phyloP scores from a whole-genome alignment of 2,888 invertebrate species.

The Oxytorus armatus region DNA sequence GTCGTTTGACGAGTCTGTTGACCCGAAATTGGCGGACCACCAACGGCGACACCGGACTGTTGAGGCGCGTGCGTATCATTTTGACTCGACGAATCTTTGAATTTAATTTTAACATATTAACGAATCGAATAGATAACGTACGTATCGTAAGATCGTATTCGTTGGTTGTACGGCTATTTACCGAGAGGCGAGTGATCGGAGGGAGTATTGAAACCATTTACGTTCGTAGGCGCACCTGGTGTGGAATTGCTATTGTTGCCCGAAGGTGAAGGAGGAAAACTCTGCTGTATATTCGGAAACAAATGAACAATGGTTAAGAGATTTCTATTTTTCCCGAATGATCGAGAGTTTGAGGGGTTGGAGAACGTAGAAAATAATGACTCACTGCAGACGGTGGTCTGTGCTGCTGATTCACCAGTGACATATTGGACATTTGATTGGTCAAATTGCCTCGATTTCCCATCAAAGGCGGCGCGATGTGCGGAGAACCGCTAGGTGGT shows the following conservation, averaged over 20 bases:
- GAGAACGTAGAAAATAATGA: not conserved
- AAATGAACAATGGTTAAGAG: too few relatives aligned
- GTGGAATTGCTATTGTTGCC: constrained; percentile 71
- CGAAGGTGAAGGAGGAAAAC: constrained; percentile 70
- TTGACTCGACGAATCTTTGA: constrained; percentile 23
- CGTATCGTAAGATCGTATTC: not conserved
- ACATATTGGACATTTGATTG: constrained; percentile 79
- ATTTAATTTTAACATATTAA: not conserved
- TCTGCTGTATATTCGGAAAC: constrained; percentile 66
- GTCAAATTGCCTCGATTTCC: constrained; percentile 75
- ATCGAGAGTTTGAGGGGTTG: not conserved
- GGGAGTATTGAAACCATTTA: constrained; percentile 77
- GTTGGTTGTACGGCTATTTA: constrained; percentile 32
- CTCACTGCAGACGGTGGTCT: constrained; percentile 74
- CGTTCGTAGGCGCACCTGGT: constrained; percentile 66
- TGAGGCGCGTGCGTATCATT: not conserved
- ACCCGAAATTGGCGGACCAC: constrained; percentile 36
- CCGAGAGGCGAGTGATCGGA: constrained; percentile 72
- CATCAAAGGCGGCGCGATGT: too few relatives aligned
- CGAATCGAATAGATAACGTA: not conserved
- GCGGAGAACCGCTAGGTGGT: too few relatives aligned
- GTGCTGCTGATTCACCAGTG: constrained; percentile 72
- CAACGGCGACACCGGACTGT: not conserved
- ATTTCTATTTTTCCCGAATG: not conserved
- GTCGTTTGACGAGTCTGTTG: constrained; percentile 40